These are phyloP conservation scores for Chelmon rostratus DNA, from an alignment of 2,797 vertebrate genomes.

Conservation along the genomic window DNA sequence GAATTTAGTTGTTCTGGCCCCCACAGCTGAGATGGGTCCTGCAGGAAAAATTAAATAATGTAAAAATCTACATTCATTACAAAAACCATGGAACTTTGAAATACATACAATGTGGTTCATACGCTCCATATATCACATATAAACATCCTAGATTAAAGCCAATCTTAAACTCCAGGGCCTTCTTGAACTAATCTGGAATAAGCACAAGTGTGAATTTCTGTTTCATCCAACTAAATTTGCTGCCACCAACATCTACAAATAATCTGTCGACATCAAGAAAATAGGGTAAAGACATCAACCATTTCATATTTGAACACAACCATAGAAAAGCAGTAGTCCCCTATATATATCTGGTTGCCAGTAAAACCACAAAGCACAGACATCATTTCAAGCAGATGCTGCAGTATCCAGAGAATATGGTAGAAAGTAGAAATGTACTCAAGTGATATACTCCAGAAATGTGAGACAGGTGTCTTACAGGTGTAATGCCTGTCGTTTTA, in stretches of 20 bases:
- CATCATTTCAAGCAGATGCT: slow-evolving; percentile 6
- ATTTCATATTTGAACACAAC: neutral
- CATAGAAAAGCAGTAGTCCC: neutral
- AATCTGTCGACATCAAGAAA: neutral
- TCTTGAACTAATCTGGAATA: neutral
- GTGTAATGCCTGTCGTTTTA: neutral
- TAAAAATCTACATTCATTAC: slow-evolving; percentile 8
- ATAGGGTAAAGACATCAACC: neutral
- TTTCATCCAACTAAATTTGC: neutral
- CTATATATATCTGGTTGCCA: neutral
- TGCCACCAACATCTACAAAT: neutral
- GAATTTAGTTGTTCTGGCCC: neutral
- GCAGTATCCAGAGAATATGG: neutral
- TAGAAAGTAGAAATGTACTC: neutral
- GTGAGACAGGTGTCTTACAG: neutral
- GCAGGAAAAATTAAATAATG: slow-evolving; percentile 2
- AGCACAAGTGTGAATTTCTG: slow-evolving; percentile 6
- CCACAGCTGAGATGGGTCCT: neutral
- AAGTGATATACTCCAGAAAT: slow-evolving; percentile 9
- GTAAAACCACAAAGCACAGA: neutral
- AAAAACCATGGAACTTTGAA: neutral
- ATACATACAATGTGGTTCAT: neutral
- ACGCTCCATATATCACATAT: neutral
- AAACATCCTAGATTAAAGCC: slow-evolving; percentile 1
- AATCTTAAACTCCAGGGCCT: neutral